Conservation (phyloP, 2,113 vertebrate species). For the Vicugna pacos region DNA sequence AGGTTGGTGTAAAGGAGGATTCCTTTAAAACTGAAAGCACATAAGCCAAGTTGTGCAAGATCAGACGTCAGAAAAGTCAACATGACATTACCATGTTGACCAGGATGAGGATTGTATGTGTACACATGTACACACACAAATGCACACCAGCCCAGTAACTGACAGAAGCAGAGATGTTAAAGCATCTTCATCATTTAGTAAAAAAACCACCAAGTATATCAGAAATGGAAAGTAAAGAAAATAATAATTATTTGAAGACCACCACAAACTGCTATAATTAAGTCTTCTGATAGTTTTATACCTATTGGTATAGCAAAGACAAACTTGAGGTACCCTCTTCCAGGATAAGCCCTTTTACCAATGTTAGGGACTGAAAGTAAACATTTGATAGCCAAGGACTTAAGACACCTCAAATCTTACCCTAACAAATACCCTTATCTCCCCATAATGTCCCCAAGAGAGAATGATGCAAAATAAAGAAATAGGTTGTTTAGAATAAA, state of each 20-base stretch:
- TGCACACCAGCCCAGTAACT: not conserved
- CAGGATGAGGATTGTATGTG: not conserved
- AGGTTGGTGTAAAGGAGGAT: not conserved
- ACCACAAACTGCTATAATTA: not conserved
- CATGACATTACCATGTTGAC: not conserved
- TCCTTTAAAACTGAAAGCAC: not conserved
- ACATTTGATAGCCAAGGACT: not conserved
- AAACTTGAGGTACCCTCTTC: not conserved
- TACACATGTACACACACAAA: not conserved
- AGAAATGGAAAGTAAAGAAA: not conserved
- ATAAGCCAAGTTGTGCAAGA: not conserved
- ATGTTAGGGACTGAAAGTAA: not conserved
- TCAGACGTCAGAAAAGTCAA: not conserved
- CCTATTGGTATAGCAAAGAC: not conserved
- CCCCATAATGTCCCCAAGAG: not conserved
- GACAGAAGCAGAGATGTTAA: not conserved
- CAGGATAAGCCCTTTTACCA: not conserved
- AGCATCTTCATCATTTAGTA: not conserved
- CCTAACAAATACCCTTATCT: not conserved
- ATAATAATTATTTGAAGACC: constrained; percentile 9
- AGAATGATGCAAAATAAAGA: not conserved
- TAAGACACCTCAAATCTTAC: not conserved
- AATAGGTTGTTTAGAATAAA: not conserved
- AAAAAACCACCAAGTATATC: not conserved
- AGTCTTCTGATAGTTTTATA: not conserved